phyloP scores from a whole-genome alignment of 2,113 vertebrate species.

The Glaucidium brasilianum region DNA sequence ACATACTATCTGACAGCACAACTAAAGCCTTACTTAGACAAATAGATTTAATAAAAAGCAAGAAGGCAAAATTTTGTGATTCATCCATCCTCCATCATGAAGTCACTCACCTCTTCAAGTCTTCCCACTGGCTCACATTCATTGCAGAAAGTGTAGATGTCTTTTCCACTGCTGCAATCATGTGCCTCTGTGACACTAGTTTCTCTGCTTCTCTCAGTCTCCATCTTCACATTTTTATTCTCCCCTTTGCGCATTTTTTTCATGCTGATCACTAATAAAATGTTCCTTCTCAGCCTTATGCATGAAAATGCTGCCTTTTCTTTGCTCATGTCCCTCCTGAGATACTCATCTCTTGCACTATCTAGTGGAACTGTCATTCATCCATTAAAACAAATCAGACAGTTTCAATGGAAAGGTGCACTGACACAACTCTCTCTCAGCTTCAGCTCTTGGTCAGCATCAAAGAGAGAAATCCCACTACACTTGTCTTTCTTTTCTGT shows the following conservation, averaged over 20 bases:
- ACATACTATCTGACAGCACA: neutral
- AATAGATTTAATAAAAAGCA: neutral
- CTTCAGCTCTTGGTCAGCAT: neutral
- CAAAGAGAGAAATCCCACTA: neutral
- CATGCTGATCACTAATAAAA: neutral
- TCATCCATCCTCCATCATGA: neutral
- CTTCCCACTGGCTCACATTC: neutral
- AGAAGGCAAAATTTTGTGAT: neutral
- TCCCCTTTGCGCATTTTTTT: neutral
- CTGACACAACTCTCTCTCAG: neutral
- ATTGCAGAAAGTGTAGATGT: neutral
- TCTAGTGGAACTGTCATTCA: neutral
- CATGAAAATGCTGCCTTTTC: neutral
- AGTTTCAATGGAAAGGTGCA: neutral
- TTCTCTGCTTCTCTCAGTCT: neutral
- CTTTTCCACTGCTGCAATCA: neutral
- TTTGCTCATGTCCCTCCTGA: neutral
- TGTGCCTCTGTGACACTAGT: neutral
- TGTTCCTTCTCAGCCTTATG: neutral
- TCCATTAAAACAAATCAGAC: neutral
- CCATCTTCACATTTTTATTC: neutral
- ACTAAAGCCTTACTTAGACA: neutral
- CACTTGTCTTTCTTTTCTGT: neutral
- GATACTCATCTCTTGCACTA: neutral
- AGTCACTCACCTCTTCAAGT: neutral